These are phyloP conservation scores for Scophthalmus maximus DNA, from an alignment of 2,113 vertebrate species.

Conservation along the genomic window DNA sequence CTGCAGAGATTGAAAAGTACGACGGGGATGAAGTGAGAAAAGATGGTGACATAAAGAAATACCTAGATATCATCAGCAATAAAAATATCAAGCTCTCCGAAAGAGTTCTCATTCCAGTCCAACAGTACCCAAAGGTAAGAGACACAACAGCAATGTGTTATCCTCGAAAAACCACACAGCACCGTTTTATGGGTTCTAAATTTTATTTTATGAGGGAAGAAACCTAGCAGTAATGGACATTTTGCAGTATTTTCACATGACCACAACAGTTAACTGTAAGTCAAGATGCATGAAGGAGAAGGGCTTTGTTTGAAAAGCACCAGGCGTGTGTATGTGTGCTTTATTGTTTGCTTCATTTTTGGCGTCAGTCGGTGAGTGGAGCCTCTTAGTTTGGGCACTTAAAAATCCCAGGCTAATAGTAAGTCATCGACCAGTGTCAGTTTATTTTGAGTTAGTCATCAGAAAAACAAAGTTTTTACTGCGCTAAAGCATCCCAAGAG, in stretches of 20 bases:
- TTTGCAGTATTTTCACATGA: not conserved
- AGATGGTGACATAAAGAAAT: conserved; percentile 95
- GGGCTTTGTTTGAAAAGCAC: not conserved
- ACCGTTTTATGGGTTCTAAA: not conserved
- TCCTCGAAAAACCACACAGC: not conserved
- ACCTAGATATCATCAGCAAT: conserved; percentile 99
- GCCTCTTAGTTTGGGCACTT: not conserved
- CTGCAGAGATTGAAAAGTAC: conserved; percentile 96
- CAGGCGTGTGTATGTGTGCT: conserved; percentile 1
- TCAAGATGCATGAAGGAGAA: not conserved
- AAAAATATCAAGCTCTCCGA: conserved; percentile 99
- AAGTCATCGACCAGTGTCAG: conserved; percentile 47
- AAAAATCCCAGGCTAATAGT: conserved; percentile 52
- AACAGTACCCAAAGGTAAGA: conserved; percentile 98
- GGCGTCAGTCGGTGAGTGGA: conserved; percentile 16
- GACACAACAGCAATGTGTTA: conserved; percentile 8
- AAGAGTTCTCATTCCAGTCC: conserved; percentile 95
- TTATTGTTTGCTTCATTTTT: conserved; percentile 27
- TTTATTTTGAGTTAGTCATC: conserved; percentile 71
- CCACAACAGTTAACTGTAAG: not conserved
- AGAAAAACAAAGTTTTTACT: conserved; percentile 65
- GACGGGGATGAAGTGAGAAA: conserved; percentile 92
- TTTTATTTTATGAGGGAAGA: not conserved
- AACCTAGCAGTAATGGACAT: not conserved
- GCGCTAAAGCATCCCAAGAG: conserved; percentile 58